Base-by-base conservation (phyloP, 2,888 invertebrate species). In the Homarus gammarus region DNA sequence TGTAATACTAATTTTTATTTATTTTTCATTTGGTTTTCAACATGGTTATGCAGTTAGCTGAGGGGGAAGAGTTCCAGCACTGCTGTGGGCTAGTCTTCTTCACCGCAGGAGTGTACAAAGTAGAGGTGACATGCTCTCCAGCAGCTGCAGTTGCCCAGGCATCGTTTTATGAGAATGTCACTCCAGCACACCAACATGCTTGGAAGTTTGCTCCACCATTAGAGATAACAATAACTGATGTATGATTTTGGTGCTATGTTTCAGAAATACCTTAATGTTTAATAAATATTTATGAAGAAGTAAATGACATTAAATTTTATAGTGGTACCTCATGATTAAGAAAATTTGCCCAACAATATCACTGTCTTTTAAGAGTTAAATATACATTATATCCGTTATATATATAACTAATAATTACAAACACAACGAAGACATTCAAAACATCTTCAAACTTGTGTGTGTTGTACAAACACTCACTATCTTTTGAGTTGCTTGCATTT, bases 181-280 rank as follows among this genome's bases (percentile, higher is more conserved):
- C 84, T n/a, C 90, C 87, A 38, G 84, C 89, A 33, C 85, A 87
- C 61, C 87, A 87, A 36, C 90, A 90, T 64, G 87, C 87, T 15
- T 91, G 91, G 91, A 89, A 88, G 68, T 89, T 91, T 82, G 91
- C 91, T 2, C 91, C 91, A 31, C 91, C 91, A 2, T 81, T 91
- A 18, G 91, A 91, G 31, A 84, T 91, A 61, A 89, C 90, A 2
- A 83, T 91, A 40, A 68, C 90, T 27, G 90, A 91, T 64, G 84
- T 51, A 27, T 83, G 72, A 77, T n/a, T 78, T 40, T 81, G 61
- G 49, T 81, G 38, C 27, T 40, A 38, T 81, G 36, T 38, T n/a
- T 38, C 36, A 72, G 36, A 38, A 6, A 38, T 36, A 38, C 31
- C n/a, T 31, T 8, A 33, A 8, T 72, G 22, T 33, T 12, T 49